These are phyloP conservation scores for Pyrocoelia pectoralis DNA, from an alignment of 2,888 invertebrate species.

Conservation along the genomic window DNA sequence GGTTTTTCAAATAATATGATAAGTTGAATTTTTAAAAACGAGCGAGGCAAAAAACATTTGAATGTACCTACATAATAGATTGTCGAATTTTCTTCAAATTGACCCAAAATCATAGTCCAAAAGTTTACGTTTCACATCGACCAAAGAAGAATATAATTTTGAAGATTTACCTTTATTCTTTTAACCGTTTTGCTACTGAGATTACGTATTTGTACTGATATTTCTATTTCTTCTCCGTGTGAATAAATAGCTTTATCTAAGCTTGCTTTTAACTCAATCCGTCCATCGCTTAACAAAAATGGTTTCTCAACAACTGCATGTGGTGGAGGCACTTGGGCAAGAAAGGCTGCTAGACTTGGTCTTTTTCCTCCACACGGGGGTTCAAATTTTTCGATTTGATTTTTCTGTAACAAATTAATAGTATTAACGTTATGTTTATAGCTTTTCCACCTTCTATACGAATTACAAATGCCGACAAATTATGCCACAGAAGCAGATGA, in stretches of 20 bases:
- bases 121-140: no score
- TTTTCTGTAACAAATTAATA: constrained; percentile 8
- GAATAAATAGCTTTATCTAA: constrained; percentile 84
- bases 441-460: no score
- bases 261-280: constrained; percentile 79
- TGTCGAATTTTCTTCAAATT: no score
- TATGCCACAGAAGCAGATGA: no score
- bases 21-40: no score
- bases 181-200: constrained; percentile 85
- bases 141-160: not conserved
- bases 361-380: constrained; percentile 53
- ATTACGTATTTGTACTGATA: constrained; percentile 78
- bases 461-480: no score
- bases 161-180: constrained; percentile 74
- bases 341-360: constrained; percentile 47
- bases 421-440: no score
- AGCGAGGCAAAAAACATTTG: no score
- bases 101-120: no score
- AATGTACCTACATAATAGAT: no score
- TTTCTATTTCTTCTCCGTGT: constrained; percentile 81
- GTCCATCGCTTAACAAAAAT: constrained; percentile 86
- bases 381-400: constrained; percentile 14
- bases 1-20: no score
- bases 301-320: constrained; percentile 79
- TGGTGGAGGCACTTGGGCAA: constrained; percentile 67